Evolutionary conservation across 2,797 vertebrate genomes (phyloP).

Genomic region (Dendrocincla tyrannina): DNA sequence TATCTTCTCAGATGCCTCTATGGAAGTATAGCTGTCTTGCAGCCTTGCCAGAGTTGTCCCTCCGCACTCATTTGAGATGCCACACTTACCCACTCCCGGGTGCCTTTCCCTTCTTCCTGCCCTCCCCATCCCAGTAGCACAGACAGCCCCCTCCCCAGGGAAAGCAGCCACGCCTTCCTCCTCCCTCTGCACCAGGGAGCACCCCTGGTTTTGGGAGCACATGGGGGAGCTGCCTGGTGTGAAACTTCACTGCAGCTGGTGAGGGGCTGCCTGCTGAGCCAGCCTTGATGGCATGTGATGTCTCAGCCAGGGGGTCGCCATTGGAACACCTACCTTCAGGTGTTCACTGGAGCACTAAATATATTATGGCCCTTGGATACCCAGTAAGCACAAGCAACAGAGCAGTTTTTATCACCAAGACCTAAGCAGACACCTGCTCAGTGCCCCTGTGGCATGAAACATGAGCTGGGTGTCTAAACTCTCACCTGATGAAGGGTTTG

Average conservation of each 20-base stretch:
- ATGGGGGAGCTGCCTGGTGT: neutral
- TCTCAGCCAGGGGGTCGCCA: neutral
- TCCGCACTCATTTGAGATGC: neutral
- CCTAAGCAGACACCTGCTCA: neutral
- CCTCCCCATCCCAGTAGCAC: neutral
- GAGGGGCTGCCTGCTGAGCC: neutral
- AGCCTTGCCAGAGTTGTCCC: neutral
- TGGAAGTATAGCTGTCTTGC: neutral
- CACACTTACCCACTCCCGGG: neutral
- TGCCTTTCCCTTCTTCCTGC: neutral
- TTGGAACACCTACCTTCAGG: neutral
- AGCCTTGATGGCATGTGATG: neutral
- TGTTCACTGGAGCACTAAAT: neutral
- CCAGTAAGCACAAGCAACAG: neutral
- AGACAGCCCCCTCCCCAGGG: too few relatives aligned
- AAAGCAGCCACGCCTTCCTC: neutral
- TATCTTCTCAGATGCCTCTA: neutral
- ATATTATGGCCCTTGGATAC: neutral
- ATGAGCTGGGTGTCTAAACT: neutral
- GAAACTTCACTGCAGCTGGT: neutral
- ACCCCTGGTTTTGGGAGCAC: neutral
- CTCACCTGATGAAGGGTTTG: neutral
- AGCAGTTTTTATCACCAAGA: neutral
- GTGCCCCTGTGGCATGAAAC: rapidly evolving
- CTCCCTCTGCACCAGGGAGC: neutral